A percentile compares a stretch with the other conserved stretches of the same genome.
Evolutionary conservation across 2,113 vertebrate species (phyloP).

Genomic region (Gadus macrocephalus): DNA sequence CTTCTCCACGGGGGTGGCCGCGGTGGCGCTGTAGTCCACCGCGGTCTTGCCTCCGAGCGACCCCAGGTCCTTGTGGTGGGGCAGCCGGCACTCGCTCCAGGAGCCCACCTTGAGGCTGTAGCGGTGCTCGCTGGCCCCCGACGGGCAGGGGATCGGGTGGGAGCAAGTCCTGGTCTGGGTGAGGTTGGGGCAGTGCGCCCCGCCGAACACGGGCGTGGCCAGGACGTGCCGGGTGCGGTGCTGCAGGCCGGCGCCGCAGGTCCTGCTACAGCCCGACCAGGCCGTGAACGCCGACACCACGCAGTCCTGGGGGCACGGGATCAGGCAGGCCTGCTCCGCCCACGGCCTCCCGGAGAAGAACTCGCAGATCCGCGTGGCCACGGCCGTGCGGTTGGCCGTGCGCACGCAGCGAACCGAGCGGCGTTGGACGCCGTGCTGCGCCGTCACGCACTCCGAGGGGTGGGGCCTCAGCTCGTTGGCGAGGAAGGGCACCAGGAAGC

Average conservation of each 20-base stretch:
- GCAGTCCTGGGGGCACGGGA: constrained; percentile 91
- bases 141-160: constrained; percentile 62
- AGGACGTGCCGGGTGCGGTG: constrained; percentile 80
- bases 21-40: constrained; percentile 65
- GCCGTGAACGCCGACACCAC: constrained; percentile 83
- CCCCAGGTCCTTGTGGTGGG: constrained; percentile 70
- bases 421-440: constrained; percentile 89
- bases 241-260: constrained; percentile 74
- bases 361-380: constrained; percentile 81
- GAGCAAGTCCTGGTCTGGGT: constrained; percentile 81
- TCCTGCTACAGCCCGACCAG: constrained; percentile 82
- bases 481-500: constrained; percentile 66
- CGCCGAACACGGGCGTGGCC: constrained; percentile 85
- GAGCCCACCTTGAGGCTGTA: constrained; percentile 87
- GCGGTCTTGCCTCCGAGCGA: constrained; percentile 68
- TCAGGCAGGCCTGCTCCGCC: constrained; percentile 86
- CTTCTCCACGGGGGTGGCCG: constrained; percentile 67
- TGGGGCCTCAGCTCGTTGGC: constrained; percentile 59
- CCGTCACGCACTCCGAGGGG: constrained; percentile 77
- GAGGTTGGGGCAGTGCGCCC: constrained; percentile 81
- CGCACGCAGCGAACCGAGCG: constrained; percentile 81
- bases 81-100: constrained; percentile 81
- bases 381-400: constrained; percentile 78
- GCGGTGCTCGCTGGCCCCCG: constrained; percentile 75
- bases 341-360: constrained; percentile 81